These are phyloP conservation scores for Esox niger DNA, from an alignment of 2,113 vertebrate species.

Conservation along the genomic window DNA sequence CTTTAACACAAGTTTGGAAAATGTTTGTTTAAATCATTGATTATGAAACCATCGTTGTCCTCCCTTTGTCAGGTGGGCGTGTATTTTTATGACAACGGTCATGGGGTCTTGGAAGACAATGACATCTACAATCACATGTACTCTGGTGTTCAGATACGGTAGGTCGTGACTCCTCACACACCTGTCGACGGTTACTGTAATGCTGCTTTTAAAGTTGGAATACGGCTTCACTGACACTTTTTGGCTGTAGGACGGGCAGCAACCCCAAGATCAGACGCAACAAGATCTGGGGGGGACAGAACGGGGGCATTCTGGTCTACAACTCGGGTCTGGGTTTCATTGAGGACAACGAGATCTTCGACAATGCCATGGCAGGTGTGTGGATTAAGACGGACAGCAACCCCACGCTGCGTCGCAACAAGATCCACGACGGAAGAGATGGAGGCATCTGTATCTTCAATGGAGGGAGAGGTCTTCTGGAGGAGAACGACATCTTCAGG, in stretches of 20 bases:
- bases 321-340: constrained; percentile 98
- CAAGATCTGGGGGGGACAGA: constrained; percentile 99
- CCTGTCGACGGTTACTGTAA: not conserved
- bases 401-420: constrained; percentile 96
- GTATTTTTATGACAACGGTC: constrained; percentile 99
- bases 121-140: constrained; percentile 99
- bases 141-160: constrained; percentile 99
- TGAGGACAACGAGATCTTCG: constrained; percentile 99
- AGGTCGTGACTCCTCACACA: constrained; percentile 31
- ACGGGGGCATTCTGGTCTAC: constrained; percentile 98
- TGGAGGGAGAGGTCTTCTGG: constrained; percentile 94
- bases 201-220: not conserved
- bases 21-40: too few species aligned
- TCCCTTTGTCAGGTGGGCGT: constrained; percentile 85
- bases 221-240: not conserved
- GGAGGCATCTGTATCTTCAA: constrained; percentile 99
- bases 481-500: constrained; percentile 99
- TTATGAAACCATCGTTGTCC: not conserved
- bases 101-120: constrained; percentile 97
- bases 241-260: constrained; percentile 88
- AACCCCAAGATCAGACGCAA: constrained; percentile 99
- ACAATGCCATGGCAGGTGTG: constrained; percentile 99
- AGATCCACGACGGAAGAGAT: constrained; percentile 98
- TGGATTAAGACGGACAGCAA: constrained; percentile 99
- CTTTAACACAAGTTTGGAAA: too few species aligned